phyloP scores from a whole-genome alignment of 2,888 invertebrate species.

The Parthenolecanium corni region DNA sequence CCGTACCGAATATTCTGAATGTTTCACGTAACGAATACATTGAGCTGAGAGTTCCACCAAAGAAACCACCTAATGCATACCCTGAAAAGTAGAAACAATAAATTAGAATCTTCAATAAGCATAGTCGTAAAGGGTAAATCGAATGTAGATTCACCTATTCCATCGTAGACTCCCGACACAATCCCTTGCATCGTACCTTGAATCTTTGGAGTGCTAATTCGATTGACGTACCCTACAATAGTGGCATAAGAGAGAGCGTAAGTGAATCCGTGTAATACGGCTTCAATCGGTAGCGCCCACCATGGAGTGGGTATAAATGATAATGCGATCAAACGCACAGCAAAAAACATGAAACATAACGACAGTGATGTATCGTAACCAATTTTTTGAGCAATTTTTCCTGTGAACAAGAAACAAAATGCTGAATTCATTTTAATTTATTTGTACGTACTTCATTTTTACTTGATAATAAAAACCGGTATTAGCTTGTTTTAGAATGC shows the following conservation, averaged over 20 bases:
- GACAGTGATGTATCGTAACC: conserved; percentile 69
- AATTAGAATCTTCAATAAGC: not conserved
- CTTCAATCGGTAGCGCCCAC: conserved; percentile 69
- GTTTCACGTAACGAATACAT: conserved; percentile 4
- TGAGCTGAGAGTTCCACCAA: conserved; percentile 47
- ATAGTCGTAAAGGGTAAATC: too few relatives aligned
- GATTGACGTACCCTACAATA: conserved; percentile 59
- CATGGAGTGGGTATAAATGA: conserved; percentile 67
- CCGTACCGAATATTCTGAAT: conserved; percentile 18
- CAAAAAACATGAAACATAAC: conserved; percentile 64
- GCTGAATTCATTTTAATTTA: too few relatives aligned
- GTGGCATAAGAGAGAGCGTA: conserved; percentile 76
- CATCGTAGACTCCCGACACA: conserved; percentile 80
- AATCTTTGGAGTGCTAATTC: conserved; percentile 56
- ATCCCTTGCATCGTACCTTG: conserved; percentile 77
- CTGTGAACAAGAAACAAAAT: conserved; percentile 40
- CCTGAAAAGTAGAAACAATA: conserved; percentile 42
- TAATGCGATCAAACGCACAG: conserved; percentile 59
- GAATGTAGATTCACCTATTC: conserved; percentile 48
- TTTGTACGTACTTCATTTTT: too few relatives aligned
- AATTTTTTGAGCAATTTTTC: conserved; percentile 63
- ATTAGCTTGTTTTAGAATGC: not conserved
- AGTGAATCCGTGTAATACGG: conserved; percentile 71
- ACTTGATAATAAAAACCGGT: too few relatives aligned
- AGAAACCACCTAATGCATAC: conserved; percentile 60